Conservation (phyloP, 2,888 invertebrate genomes). For the Portevinia maculata region DNA sequence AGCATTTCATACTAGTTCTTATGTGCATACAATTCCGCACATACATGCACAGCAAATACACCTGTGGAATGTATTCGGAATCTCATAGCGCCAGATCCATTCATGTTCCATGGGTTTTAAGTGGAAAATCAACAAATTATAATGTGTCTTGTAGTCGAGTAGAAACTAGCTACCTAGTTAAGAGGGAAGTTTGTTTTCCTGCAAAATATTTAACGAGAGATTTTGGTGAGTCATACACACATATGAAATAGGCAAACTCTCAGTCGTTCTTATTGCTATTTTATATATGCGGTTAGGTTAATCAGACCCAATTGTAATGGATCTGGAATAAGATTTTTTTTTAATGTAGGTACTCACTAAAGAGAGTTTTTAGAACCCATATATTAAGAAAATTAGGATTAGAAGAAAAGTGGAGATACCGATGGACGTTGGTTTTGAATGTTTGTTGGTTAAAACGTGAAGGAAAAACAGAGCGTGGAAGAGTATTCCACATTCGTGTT, state of each 20-base stretch:
- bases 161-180: slow-evolving; percentile 70
- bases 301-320: slow-evolving; percentile 59
- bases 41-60: slow-evolving; percentile 68
- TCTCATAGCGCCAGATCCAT: slow-evolving; percentile 65
- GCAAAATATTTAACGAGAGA: slow-evolving; percentile 79
- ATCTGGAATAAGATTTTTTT: slow-evolving; percentile 57
- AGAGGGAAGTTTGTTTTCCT: slow-evolving; percentile 76
- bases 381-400: too few species aligned
- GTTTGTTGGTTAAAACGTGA: too few species aligned
- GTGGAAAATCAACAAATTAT: slow-evolving; percentile 80
- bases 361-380: too few species aligned
- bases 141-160: slow-evolving; percentile 75
- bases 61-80: slow-evolving; percentile 70
- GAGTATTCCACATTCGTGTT: too few species aligned
- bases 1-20: slow-evolving; percentile 65
- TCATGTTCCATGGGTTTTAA: slow-evolving; percentile 77
- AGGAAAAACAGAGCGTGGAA: too few species aligned
- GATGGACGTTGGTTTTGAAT: too few species aligned
- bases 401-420: too few species aligned
- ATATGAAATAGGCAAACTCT: slow-evolving; percentile 66
- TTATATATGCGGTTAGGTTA: slow-evolving; percentile 67
- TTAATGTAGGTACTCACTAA: too few species aligned
- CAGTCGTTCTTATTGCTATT: slow-evolving; percentile 62
- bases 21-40: slow-evolving; percentile 64
- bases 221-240: slow-evolving; percentile 76